A percentile compares a stretch with the other conserved stretches of the same genome.
These are phyloP conservation scores for Chelidonichthys spinosus DNA, from an alignment of 2,797 vertebrate genomes.

Conservation along the genomic window DNA sequence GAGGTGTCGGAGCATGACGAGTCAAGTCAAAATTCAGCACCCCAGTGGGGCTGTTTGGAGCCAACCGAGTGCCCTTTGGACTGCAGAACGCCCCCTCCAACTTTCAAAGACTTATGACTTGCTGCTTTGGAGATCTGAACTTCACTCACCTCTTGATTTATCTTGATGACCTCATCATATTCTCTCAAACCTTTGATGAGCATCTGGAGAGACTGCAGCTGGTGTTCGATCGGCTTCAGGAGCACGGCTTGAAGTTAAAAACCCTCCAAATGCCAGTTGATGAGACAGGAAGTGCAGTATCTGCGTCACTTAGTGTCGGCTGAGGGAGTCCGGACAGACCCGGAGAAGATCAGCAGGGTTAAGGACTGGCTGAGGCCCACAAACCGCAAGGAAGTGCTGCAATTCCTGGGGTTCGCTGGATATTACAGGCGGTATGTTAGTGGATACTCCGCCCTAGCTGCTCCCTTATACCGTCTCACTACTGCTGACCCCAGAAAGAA, in stretches of 20 bases:
- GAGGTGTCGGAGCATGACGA: conserved; percentile 18
- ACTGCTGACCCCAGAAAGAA: conserved; percentile 52
- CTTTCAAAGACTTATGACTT: conserved; percentile 54
- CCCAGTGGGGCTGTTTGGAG: conserved; percentile 28
- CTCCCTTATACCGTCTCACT: conserved; percentile 48
- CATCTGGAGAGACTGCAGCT: conserved; percentile 47
- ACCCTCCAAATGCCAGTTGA: conserved; percentile 28
- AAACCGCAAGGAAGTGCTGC: conserved; percentile 23
- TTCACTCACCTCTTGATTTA: conserved; percentile 59
- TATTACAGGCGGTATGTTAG: conserved; percentile 45
- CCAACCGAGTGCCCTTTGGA: conserved; percentile 27
- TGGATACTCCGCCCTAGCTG: conserved; percentile 28
- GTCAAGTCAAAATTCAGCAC: conserved; percentile 28
- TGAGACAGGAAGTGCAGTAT: conserved; percentile 44
- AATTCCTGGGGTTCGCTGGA: conserved; percentile 36
- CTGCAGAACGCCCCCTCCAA: conserved; percentile 26
- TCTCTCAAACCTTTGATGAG: conserved; percentile 37
- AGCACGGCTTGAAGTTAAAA: conserved; percentile 49
- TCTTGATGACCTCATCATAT: conserved; percentile 37
- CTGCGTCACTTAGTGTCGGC: conserved; percentile 31
- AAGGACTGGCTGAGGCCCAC: conserved; percentile 25
- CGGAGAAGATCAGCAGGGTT: conserved; percentile 41
- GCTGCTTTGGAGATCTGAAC: conserved; percentile 47
- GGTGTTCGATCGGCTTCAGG: conserved; percentile 29
- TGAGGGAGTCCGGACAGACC: conserved; percentile 36